These are phyloP conservation scores for Neodontobutis hainanensis DNA, from an alignment of 2,113 vertebrate species.

Conservation along the genomic window DNA sequence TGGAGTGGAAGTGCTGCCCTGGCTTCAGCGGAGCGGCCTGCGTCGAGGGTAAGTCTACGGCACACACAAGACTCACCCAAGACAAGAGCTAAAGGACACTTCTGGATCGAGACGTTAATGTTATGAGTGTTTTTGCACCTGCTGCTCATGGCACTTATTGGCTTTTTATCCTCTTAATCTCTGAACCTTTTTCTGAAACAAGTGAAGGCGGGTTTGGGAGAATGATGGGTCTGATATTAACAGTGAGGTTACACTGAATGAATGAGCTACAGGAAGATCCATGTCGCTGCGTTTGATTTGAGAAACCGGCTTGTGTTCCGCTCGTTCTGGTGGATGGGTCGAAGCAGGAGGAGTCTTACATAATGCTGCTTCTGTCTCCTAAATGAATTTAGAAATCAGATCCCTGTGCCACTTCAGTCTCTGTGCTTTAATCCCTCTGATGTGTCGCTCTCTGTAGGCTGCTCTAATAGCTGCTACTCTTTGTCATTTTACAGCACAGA, in stretches of 20 bases:
- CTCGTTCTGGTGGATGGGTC: conserved; percentile 14
- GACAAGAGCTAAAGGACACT: background rate
- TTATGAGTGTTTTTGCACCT: too few relatives aligned
- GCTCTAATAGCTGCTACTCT: conserved; percentile 25
- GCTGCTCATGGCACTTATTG: too few relatives aligned
- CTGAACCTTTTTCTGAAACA: too few relatives aligned
- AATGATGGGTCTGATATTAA: too few relatives aligned
- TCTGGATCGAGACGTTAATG: too few relatives aligned
- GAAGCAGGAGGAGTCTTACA: conserved; percentile 53
- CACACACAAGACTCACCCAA: background rate
- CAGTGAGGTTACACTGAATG: too few relatives aligned
- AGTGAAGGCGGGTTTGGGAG: too few relatives aligned
- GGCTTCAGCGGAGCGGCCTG: conserved; percentile 85
- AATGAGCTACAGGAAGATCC: too few relatives aligned
- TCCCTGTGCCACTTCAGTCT: conserved; percentile 27
- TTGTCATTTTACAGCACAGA: conserved; percentile 53
- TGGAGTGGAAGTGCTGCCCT: conserved; percentile 95
- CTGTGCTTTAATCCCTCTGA: conserved; percentile 58
- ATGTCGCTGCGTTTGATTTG: too few relatives aligned
- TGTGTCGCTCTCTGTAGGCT: conserved; percentile 27
- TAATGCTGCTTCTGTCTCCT: conserved; percentile 50
- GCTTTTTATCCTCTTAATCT: too few relatives aligned
- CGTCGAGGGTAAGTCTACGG: conserved; percentile 82
- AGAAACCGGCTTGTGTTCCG: background rate
- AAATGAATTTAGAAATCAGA: conserved; percentile 58